Evolutionary conservation across 2,888 invertebrate genomes (phyloP).

Genomic region (Teleiodes luculella): DNA sequence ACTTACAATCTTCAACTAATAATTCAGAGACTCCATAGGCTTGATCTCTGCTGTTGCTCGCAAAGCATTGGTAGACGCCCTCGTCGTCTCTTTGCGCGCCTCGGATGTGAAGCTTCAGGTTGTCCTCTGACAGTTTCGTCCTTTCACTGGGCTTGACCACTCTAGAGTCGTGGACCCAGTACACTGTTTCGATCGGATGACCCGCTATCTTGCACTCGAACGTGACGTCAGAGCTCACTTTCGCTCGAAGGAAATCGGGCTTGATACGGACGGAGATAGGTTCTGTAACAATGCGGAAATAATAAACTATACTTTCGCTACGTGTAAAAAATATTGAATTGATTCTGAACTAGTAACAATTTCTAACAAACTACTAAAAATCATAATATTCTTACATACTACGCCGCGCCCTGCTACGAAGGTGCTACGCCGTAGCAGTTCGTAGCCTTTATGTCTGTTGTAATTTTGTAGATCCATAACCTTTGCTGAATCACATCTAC

Average conservation of each 20-base stretch:
- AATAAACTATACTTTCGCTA: background rate
- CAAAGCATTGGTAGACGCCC: conserved; percentile 95
- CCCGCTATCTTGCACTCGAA: conserved; percentile 94
- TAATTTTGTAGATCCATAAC: background rate
- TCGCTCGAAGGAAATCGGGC: conserved; percentile 87
- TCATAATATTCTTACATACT: too few relatives aligned
- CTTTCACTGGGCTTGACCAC: conserved; percentile 80
- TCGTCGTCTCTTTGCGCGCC: conserved; percentile 88
- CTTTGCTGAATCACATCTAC: too few relatives aligned
- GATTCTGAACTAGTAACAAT: too few relatives aligned
- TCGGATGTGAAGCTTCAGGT: conserved; percentile 78
- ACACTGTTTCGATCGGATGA: conserved; percentile 87
- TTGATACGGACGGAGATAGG: conserved; percentile 89
- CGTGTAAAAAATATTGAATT: too few relatives aligned
- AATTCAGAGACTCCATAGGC: conserved; percentile 90
- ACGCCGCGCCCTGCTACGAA: background rate
- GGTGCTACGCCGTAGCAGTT: background rate
- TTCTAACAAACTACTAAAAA: too few relatives aligned
- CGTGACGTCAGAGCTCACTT: conserved; percentile 89
- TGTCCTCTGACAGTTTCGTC: conserved; percentile 72
- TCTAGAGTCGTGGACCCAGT: conserved; percentile 89
- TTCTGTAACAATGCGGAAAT: conserved; percentile 67
- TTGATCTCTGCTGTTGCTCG: conserved; percentile 90
- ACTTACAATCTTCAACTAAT: conserved; percentile 84
- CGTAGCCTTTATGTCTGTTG: background rate